phyloP scores from a whole-genome alignment of 2,113 vertebrate species.

The Vanacampus margaritifer region DNA sequence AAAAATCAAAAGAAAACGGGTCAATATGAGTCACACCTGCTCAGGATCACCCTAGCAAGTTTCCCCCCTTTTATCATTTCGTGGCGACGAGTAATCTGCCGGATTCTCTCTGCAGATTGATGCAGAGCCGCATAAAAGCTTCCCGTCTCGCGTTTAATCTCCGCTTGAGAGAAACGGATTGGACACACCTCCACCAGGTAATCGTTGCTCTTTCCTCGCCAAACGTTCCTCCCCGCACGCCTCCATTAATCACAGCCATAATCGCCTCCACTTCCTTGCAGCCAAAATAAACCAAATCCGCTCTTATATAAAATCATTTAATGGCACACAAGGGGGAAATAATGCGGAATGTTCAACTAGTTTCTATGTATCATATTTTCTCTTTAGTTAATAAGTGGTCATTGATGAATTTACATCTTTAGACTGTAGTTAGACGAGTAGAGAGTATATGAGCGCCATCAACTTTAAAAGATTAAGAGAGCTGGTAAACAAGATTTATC shows the following conservation, averaged over 20 bases:
- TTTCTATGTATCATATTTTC: no score
- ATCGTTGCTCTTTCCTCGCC: slow-evolving; percentile 37
- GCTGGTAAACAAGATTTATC: no score
- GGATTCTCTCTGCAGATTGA: slow-evolving; percentile 36
- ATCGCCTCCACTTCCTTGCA: slow-evolving; percentile 50
- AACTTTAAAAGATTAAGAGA: no score
- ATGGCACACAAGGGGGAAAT: not conserved
- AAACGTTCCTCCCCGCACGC: slow-evolving; percentile 47
- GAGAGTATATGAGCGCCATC: no score
- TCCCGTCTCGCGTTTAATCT: slow-evolving; percentile 37
- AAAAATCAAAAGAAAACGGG: no score
- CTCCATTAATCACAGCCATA: slow-evolving; percentile 62
- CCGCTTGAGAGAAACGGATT: slow-evolving; percentile 50
- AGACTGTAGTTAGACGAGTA: no score
- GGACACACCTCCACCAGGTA: slow-evolving; percentile 58
- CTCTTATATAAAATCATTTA: not conserved
- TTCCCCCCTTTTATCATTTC: slow-evolving; percentile 40
- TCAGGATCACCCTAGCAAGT: slow-evolving; percentile 11
- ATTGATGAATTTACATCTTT: no score
- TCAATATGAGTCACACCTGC: not conserved
- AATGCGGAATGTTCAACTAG: no score
- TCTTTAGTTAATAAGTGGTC: no score
- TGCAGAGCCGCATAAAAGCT: slow-evolving; percentile 35
- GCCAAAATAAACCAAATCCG: slow-evolving; percentile 46
- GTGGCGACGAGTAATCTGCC: slow-evolving; percentile 46